Evolutionary conservation across 1,140 invertebrate species (phyloP).

Genomic region (Cydia fagiglandana): DNA sequence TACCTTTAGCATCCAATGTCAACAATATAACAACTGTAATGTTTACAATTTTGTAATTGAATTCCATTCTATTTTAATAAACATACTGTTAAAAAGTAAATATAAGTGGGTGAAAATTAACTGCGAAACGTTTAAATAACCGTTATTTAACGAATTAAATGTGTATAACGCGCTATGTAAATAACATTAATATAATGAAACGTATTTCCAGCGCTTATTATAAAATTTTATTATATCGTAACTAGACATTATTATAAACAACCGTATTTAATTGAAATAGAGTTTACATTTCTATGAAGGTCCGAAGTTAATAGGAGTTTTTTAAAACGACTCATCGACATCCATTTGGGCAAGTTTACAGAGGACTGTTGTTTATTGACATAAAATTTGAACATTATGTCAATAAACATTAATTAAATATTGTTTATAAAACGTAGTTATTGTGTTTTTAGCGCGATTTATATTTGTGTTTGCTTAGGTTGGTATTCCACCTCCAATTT

Average conservation of each 20-base stretch:
- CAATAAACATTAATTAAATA: background rate
- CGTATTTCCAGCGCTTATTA: background rate
- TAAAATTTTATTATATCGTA: background rate
- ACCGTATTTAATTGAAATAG: background rate
- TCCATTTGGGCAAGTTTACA: background rate
- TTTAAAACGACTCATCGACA: background rate
- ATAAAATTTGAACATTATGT: background rate
- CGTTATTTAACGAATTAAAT: background rate
- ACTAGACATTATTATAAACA: background rate
- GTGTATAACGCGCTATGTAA: background rate
- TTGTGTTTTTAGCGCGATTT: background rate
- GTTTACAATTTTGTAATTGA: too few species aligned
- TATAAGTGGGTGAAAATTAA: background rate
- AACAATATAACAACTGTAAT: too few species aligned
- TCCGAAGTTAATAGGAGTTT: background rate
- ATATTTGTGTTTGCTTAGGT: background rate
- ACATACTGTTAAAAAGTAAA: background rate
- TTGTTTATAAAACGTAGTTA: background rate
- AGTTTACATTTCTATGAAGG: background rate
- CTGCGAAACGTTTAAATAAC: background rate
- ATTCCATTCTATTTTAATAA: too few species aligned
- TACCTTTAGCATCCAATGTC: too few species aligned
- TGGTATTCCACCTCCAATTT: too few species aligned
- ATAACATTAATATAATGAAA: background rate
- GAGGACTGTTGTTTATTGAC: constrained; percentile 1